Base-by-base conservation (phyloP, 2,888 invertebrate species). In the Euplexia lucipara region DNA sequence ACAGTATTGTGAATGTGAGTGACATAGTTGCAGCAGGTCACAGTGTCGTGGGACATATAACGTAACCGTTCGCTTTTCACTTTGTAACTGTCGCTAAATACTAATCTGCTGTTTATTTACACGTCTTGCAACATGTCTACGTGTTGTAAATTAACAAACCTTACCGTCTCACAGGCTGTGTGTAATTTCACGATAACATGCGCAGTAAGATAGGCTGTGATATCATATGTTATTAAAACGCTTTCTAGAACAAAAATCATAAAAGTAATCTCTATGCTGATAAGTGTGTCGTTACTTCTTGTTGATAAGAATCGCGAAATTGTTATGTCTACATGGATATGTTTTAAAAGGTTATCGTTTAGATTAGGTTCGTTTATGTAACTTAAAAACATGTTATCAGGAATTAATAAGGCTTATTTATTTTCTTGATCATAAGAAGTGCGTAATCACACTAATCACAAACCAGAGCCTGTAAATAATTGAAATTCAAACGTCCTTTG, bases 11-110 rank as follows among this genome's bases (percentile, higher is more conserved):
- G 67, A 74, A 65, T 71, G 69, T 70, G 62, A 72, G 47, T 70
- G 75, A 72, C 70, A 73, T 70, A 75, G 69, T 78, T 75, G 66
- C 37, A 26, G 62, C 73, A 77, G 83, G 85, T 85, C 85, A 79
- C 60, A 74, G 49, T 75, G 73, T 70, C 83, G 83, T 84, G 81
- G 71, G 81, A 84, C 75, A 66, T 35, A 22, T 26, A 62, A 70
- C 70, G 61, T 52, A 60, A 65, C 60, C 26, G 44, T 73, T 65
- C 30, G 49, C 51, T 69, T 77, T 74, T 60, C 57, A 69, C 69
- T 73, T 53, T 6, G 52, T 26, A 34, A 45, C 39, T 5, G 34
- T 76, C 56, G 35, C 32, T 63, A 61, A 63, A 68, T 76, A 70
- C 77, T 58, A 65, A 76, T 80, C 57, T 63, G 16, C 44, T 76